Percentiles rank a stretch among this genome's conserved stretches.
phyloP scores from a whole-genome alignment of 2,113 vertebrate genomes.

The Tupaia chinensis region DNA sequence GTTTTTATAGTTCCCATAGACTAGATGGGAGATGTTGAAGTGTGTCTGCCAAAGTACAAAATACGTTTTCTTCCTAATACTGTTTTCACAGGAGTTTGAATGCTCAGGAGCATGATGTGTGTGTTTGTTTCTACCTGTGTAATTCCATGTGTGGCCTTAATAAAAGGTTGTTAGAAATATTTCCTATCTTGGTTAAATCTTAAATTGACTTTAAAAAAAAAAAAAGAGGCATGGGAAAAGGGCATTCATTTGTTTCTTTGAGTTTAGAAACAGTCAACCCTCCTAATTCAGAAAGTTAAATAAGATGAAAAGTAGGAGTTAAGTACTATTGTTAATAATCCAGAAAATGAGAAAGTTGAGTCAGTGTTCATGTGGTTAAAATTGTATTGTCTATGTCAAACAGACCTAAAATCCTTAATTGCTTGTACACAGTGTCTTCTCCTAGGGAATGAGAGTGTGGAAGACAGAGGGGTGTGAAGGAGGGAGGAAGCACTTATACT shows the following conservation, averaged over 20 bases:
- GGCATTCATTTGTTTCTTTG: slow-evolving; percentile 5
- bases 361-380: neutral
- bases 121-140: neutral
- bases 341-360: neutral
- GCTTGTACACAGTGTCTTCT: neutral
- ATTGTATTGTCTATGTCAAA: neutral
- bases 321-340: neutral
- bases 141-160: neutral
- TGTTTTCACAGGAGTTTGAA: neutral
- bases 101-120: neutral
- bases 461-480: neutral
- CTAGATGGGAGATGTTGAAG: neutral
- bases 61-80: neutral
- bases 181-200: neutral
- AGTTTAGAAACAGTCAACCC: neutral
- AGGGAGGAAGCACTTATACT: neutral
- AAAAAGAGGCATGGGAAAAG: neutral
- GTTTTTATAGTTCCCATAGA: neutral
- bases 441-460: neutral
- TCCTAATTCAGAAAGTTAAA: neutral
- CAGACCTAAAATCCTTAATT: too few species aligned
- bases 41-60: neutral
- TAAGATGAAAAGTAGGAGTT: neutral
- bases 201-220: neutral
- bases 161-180: neutral